These are phyloP conservation scores for Nesometra sesokonis DNA, from an alignment of 35 echinoderm and acorn worm genomes.

Conservation along the genomic window DNA sequence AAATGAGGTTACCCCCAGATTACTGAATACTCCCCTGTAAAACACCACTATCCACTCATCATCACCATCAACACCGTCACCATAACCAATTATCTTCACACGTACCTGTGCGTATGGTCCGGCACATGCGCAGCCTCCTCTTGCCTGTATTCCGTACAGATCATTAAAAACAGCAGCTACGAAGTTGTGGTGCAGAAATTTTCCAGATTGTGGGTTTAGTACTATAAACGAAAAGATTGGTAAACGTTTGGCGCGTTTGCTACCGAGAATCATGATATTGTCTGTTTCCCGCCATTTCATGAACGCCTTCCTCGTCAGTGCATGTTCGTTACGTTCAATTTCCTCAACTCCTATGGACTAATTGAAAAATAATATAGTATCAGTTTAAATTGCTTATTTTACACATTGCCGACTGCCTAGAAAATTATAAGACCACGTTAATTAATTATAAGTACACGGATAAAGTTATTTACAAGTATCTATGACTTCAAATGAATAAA, in stretches of 20 bases:
- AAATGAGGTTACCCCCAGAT: too few relatives aligned
- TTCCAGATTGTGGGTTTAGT: conserved; percentile 67
- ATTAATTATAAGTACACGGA: too few relatives aligned
- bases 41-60: too few relatives aligned
- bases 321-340: background rate
- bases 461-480: too few relatives aligned
- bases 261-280: conserved; percentile 77
- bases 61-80: too few relatives aligned
- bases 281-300: conserved; percentile 64
- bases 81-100: background rate
- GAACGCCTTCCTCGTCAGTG: conserved; percentile 47
- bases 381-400: too few relatives aligned
- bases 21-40: too few relatives aligned
- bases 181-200: conserved; percentile 93
- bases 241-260: conserved; percentile 45
- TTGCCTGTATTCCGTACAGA: conserved; percentile 88
- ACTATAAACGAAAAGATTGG: conserved; percentile 95
- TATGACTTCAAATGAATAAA: too few relatives aligned
- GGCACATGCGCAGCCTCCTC: conserved; percentile 97
- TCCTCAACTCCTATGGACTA: background rate
- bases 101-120: conserved; percentile 96
- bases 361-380: too few relatives aligned
- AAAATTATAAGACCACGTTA: too few relatives aligned
- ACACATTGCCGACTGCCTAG: too few relatives aligned
- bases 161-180: conserved; percentile 83